Evolutionary conservation across 2,113 vertebrate species (phyloP).

Genomic region (Solenodon paradoxus): DNA sequence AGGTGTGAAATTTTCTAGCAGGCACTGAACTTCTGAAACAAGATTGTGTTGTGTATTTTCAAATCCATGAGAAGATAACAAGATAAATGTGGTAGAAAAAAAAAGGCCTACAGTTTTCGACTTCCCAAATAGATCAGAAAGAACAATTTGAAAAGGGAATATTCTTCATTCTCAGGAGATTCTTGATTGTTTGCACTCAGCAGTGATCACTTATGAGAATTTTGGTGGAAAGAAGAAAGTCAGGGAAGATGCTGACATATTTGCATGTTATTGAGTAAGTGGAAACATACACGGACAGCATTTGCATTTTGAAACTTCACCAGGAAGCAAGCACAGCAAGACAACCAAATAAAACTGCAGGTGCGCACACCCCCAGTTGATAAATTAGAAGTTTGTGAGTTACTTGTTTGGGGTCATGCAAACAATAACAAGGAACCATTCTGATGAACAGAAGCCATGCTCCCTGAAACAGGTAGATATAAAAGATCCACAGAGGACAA

Average conservation of each 20-base stretch:
- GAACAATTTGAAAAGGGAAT: background rate
- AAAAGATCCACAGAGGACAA: constrained; percentile 24
- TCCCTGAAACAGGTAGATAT: background rate
- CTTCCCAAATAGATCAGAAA: background rate
- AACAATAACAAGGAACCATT: constrained; percentile 56
- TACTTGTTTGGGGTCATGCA: background rate
- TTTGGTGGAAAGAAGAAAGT: background rate
- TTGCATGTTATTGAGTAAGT: background rate
- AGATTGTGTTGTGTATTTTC: background rate
- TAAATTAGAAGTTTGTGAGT: background rate
- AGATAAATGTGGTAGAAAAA: background rate
- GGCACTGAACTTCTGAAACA: background rate
- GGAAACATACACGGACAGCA: background rate
- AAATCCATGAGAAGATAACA: background rate
- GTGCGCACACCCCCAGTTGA: background rate
- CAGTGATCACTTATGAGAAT: background rate
- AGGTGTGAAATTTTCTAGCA: background rate
- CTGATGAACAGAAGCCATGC: background rate
- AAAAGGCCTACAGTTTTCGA: background rate
- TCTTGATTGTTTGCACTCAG: background rate
- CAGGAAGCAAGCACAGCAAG: constrained; percentile 29
- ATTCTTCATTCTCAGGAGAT: background rate
- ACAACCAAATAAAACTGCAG: constrained; percentile 34
- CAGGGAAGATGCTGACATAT: background rate
- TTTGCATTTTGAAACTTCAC: constrained; percentile 14